Evolutionary conservation across 2,888 invertebrate species (phyloP), one percentile per base, ranked within the genome.

Genomic region (Pristionchus arcanus): DNA sequence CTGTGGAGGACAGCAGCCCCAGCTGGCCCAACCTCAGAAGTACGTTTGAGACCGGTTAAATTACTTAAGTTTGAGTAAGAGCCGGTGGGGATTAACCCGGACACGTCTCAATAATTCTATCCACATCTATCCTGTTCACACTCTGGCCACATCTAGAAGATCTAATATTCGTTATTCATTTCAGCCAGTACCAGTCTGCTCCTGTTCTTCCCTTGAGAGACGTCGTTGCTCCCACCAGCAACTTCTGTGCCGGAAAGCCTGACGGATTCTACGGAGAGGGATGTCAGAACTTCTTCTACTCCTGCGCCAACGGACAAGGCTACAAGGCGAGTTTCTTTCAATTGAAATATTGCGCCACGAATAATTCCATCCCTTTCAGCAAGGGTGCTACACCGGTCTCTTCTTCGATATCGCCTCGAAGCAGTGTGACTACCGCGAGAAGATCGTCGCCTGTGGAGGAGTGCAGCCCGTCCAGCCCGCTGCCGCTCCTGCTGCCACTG

Each of bases 221-320:
- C 66, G 63, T 63, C 86, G 63, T 63, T 42, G 87, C 42, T 11
- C 66, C 34, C 66, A 28, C 15, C 28, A 37, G 37, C 63, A 87
- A 34, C 25, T 87, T 87, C 68, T 87, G 87, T n/a, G 7, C n/a
- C 42, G 71, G 87, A 68, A 66, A 68, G 68, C 21, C 53, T 25
- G 77, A 88, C 21, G 88, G 88, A 63, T 88, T 88, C 77, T 77
- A 88, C 77, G 88, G 71, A 28, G n/a, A 28, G 21, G 88, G 88
- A 71, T 88, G 88, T n/a, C 74, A 53, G 37, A 74, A 55, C 37
- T 71, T 53, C 77, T 89, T 89, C 89, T 74, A 89, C 66, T 28
- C 37, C 34, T 89, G 83, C 37, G 31, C 28, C 25, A 66, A n/a
- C 16, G 63, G 63, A 66, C 15, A 21, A 0, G 19, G 42, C 7